Percentiles rank a stretch among this genome's conserved stretches.
Evolutionary conservation across 2,888 invertebrate species (phyloP).

Genomic region (Acanthosepion lycidas): DNA sequence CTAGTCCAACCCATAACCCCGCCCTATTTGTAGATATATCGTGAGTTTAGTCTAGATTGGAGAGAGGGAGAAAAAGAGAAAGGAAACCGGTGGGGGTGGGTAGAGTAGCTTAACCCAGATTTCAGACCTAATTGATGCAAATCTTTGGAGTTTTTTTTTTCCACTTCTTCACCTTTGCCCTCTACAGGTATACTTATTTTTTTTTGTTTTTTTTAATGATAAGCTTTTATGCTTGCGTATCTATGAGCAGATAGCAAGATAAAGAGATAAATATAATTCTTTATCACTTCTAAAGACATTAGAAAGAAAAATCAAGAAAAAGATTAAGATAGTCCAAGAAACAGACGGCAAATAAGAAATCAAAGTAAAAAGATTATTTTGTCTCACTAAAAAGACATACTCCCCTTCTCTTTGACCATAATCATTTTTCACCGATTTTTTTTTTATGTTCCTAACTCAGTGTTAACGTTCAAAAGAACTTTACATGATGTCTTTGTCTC

Average conservation of each 20-base stretch:
- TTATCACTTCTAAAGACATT: constrained; percentile 33
- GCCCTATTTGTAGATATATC: background rate
- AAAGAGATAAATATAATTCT: background rate
- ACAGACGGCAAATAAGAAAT: background rate
- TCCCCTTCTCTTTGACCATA: background rate
- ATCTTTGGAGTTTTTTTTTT: background rate
- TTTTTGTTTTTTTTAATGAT: background rate
- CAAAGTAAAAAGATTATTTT: background rate
- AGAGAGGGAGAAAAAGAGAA: background rate
- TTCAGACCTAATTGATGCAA: background rate
- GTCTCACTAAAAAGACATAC: background rate
- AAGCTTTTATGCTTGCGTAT: background rate
- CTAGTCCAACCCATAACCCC: background rate
- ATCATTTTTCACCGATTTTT: background rate
- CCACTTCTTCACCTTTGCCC: background rate
- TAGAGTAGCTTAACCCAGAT: background rate
- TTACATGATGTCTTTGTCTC: too few relatives aligned
- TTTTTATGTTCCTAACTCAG: too few relatives aligned
- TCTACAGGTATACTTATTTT: background rate
- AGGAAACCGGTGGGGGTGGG: background rate
- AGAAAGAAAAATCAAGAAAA: background rate
- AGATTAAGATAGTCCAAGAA: background rate
- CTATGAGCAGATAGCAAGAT: background rate
- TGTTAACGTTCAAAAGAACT: too few relatives aligned
- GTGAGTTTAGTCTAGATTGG: background rate